Conservation (phyloP, 1,140 invertebrate species). For the Drosophila orosa region DNA sequence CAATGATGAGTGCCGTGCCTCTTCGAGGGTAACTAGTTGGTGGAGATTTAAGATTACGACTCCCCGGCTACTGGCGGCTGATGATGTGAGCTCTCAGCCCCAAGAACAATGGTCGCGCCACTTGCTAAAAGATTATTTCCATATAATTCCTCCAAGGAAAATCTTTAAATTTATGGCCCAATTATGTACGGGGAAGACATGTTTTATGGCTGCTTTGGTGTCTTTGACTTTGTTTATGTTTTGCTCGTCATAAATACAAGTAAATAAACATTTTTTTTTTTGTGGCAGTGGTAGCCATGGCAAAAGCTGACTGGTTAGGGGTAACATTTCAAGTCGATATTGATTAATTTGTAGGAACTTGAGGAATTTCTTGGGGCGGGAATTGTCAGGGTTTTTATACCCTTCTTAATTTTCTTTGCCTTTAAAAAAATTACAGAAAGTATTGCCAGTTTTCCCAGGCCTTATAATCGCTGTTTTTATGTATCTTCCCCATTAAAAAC, state of each 20-base stretch:
- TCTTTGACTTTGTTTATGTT: conserved; percentile 51
- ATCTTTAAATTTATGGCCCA: conserved; percentile 69
- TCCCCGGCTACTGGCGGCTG: conserved; percentile 25
- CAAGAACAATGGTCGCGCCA: conserved; percentile 39
- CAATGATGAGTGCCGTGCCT: conserved; percentile 18
- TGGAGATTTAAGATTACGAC: conserved; percentile 45
- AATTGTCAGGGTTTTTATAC: background rate
- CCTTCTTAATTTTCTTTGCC: background rate
- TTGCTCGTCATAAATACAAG: conserved; percentile 45
- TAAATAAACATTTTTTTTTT: conserved; percentile 29
- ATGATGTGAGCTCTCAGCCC: conserved; percentile 55
- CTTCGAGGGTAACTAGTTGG: conserved; percentile 45
- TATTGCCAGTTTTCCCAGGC: conserved; percentile 18
- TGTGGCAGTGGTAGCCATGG: conserved; percentile 10
- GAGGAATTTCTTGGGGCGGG: background rate
- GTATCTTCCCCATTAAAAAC: conserved; percentile 31
- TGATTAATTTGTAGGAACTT: conserved; percentile 48
- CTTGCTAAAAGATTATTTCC: conserved; percentile 56
- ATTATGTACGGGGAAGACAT: conserved; percentile 73
- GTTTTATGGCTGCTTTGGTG: conserved; percentile 58
- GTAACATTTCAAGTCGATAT: conserved; percentile 37
- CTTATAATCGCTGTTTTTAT: conserved; percentile 21
- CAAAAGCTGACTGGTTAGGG: conserved; percentile 4
- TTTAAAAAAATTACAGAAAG: background rate
- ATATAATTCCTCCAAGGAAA: conserved; percentile 46